phyloP scores from a whole-genome alignment of 1,140 invertebrate genomes.

The Drosophila auraria region DNA sequence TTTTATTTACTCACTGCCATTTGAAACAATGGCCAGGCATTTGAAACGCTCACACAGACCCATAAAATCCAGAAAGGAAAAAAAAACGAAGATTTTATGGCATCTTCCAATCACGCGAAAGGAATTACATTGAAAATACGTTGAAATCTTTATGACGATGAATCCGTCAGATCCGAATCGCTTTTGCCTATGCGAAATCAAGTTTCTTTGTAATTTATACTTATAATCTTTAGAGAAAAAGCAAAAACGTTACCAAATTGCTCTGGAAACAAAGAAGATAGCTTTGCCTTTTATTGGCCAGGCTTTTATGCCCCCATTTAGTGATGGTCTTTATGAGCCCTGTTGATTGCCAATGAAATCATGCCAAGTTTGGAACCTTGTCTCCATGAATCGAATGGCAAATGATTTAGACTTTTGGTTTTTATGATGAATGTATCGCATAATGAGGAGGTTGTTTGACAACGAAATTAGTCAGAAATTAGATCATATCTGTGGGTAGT shows the following conservation, averaged over 20 bases:
- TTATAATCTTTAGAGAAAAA: slow-evolving; percentile 46
- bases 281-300: slow-evolving; percentile 56
- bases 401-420: slow-evolving; percentile 34
- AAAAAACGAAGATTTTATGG: slow-evolving; percentile 62
- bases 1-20: slow-evolving; percentile 66
- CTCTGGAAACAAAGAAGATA: slow-evolving; percentile 48
- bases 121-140: slow-evolving; percentile 52
- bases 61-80: slow-evolving; percentile 22
- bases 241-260: slow-evolving; percentile 47
- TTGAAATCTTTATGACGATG: slow-evolving; percentile 69
- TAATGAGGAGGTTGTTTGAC: slow-evolving; percentile 34
- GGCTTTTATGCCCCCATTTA: slow-evolving; percentile 53
- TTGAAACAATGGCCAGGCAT: slow-evolving; percentile 70
- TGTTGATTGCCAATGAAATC: slow-evolving; percentile 53
- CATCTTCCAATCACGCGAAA: slow-evolving; percentile 60
- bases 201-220: slow-evolving; percentile 68
- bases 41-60: slow-evolving; percentile 55
- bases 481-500: slow-evolving; percentile 15
- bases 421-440: slow-evolving; percentile 44
- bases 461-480: slow-evolving; percentile 28
- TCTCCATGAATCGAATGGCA: slow-evolving; percentile 39
- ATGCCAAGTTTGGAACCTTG: slow-evolving; percentile 42
- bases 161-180: slow-evolving; percentile 45
- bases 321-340: slow-evolving; percentile 53
- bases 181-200: slow-evolving; percentile 57